Conservation (phyloP, 2,888 invertebrate species). For the Lysandra bellargus region DNA sequence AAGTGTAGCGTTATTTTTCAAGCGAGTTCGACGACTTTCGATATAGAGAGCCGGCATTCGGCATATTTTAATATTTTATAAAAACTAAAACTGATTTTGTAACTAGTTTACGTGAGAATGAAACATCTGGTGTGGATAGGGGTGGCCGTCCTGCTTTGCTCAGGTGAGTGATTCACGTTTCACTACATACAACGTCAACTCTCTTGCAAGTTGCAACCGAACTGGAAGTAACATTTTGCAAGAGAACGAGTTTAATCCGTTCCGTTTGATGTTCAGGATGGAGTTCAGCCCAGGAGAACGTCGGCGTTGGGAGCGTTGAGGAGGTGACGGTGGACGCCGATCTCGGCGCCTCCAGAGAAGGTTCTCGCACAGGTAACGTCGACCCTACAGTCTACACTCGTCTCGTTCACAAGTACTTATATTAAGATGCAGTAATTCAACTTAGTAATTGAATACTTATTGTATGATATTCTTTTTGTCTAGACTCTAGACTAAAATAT, state of each 20-base stretch:
- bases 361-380: conserved; percentile 90
- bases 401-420: no score
- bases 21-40: background rate
- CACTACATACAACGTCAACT: conserved; percentile 32
- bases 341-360: conserved; percentile 92
- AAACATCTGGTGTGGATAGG: conserved; percentile 64
- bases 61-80: conserved; percentile 34
- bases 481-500: no score
- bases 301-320: conserved; percentile 70
- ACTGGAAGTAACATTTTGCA: background rate
- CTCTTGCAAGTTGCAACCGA: background rate
- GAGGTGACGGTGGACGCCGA: conserved; percentile 86
- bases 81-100: conserved; percentile 18
- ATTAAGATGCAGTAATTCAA: no score
- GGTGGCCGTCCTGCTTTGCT: conserved; percentile 61
- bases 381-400: background rate
- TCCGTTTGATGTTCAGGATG: conserved; percentile 59
- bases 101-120: conserved; percentile 47
- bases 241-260: background rate
- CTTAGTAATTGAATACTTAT: background rate
- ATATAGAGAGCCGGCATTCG: conserved; percentile 32
- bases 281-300: conserved; percentile 63
- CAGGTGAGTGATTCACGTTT: conserved; percentile 52
- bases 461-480: no score
- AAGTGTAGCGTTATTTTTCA: background rate